Evolutionary conservation across 1,140 invertebrate genomes (phyloP), one percentile per base, ranked within the genome.

Genomic region (Colletes gigas): DNA sequence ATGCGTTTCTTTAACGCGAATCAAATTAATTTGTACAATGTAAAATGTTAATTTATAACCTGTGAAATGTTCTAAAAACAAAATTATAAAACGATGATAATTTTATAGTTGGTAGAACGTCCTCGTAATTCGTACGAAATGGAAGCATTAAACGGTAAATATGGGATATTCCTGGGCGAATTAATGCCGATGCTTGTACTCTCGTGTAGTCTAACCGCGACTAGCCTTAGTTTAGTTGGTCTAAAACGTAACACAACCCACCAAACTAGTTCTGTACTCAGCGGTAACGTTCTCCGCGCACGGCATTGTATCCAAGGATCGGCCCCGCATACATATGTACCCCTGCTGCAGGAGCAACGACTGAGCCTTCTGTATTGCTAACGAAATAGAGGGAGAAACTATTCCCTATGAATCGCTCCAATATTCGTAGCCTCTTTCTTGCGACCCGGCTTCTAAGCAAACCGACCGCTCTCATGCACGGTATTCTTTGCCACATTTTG

Each of bases 251-350:
- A 87, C 85, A 85, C 88, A 90, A 92, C 91, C 88, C 86, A 91
- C 90, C 91, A 92, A 93, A 93, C 92, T 91, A 91, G 92, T 93
- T 92, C 89, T 91, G 78, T 84, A 84, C 88, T 85, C 83, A 44
- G 73, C 77, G 78, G 75, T 88, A 88, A 87, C 86, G 86, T 82
- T 87, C 86, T 82, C 80, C 69, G 76, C 76, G 15, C 73, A 71
- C 75, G 85, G 79, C 80, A 85, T 88, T 88, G 86, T 88, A 88
- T 83, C 86, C 86, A 78, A 86, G 70, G 72, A 87, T 87, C 85
- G 68, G 70, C 85, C 82, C 78, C 78, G 71, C 83, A 74, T 82
- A 60, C 69, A 74, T 83, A 68, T 65, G 72, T 79, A 63, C 81
- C 81, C 62, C 65, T 80, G 85, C 44, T 86, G 82, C 84, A 86